Evolutionary conservation across 2,113 vertebrate species (phyloP).

Genomic region (Empidonax traillii): DNA sequence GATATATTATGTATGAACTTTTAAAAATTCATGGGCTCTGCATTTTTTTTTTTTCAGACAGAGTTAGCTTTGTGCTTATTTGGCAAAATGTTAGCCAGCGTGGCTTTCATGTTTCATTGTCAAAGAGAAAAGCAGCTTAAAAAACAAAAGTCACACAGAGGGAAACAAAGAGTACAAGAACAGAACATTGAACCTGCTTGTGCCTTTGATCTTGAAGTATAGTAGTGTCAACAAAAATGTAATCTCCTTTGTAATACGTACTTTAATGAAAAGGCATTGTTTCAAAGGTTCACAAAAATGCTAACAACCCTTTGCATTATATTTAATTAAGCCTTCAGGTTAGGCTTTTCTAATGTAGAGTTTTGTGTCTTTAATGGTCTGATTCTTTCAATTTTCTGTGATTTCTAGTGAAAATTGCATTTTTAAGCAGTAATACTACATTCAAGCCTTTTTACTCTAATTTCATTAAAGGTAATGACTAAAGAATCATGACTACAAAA

Average conservation of each 20-base stretch:
- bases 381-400: constrained; percentile 24
- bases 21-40: constrained; percentile 83
- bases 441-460: constrained; percentile 4
- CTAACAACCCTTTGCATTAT: constrained; percentile 11
- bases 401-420: constrained; percentile 20
- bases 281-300: constrained; percentile 53
- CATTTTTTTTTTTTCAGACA: constrained; percentile 54
- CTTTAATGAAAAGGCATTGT: constrained; percentile 47
- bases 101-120: constrained; percentile 73
- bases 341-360: constrained; percentile 16
- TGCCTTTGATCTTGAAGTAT: constrained; percentile 55
- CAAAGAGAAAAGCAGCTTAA: constrained; percentile 59
- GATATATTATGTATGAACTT: constrained; percentile 91
- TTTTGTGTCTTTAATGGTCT: constrained; percentile 37
- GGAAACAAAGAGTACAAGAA: constrained; percentile 50
- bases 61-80: constrained; percentile 77
- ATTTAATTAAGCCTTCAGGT: constrained; percentile 56
- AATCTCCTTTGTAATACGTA: constrained; percentile 31
- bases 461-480: constrained; percentile 35
- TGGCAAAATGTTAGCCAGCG: constrained; percentile 68
- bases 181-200: neutral
- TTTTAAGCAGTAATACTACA: constrained; percentile 32
- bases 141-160: constrained; percentile 49
- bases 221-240: constrained; percentile 45
- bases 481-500: constrained; percentile 39